phyloP scores from a whole-genome alignment of 2,797 vertebrate species.

The Pelodytes ibericus region DNA sequence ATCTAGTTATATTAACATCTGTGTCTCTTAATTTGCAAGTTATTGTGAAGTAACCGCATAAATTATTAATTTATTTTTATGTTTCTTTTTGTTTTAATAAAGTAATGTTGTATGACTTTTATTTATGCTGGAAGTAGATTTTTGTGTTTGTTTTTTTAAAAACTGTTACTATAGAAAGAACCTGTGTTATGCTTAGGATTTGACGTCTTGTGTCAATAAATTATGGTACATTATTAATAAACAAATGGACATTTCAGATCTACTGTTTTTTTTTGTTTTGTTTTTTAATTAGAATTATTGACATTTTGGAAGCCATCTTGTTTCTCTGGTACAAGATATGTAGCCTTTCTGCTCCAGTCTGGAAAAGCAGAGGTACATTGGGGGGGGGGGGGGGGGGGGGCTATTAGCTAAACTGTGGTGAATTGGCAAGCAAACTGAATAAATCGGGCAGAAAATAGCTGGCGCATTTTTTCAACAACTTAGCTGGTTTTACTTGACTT shows the following conservation, averaged over 20 bases:
- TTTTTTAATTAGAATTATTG: background rate
- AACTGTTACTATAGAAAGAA: conserved; percentile 56
- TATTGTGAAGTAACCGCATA: conserved; percentile 88
- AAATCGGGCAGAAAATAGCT: too few species aligned
- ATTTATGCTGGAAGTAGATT: conserved; percentile 74
- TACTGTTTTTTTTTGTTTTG: background rate
- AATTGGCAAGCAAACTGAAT: too few species aligned
- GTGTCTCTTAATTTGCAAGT: conserved; percentile 69
- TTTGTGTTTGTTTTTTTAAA: conserved; percentile 55
- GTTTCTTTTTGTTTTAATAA: conserved; percentile 74
- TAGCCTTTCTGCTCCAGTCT: too few species aligned
- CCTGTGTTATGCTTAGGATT: conserved; percentile 35
- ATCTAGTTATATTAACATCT: conserved; percentile 69
- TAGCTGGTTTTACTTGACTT: too few species aligned
- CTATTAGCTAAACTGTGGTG: too few species aligned
- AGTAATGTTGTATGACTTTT: conserved; percentile 66
- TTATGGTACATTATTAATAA: conserved; percentile 65
- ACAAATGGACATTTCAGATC: background rate
- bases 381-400: too few species aligned
- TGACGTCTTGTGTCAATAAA: conserved; percentile 72
- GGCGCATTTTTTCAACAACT: too few species aligned
- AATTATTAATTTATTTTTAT: conserved; percentile 99
- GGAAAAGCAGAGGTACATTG: too few species aligned
- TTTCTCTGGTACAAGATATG: too few species aligned
- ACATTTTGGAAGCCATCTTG: too few species aligned